Conservation (phyloP, 2,888 invertebrate genomes). For the Ochropleura leucogaster region DNA sequence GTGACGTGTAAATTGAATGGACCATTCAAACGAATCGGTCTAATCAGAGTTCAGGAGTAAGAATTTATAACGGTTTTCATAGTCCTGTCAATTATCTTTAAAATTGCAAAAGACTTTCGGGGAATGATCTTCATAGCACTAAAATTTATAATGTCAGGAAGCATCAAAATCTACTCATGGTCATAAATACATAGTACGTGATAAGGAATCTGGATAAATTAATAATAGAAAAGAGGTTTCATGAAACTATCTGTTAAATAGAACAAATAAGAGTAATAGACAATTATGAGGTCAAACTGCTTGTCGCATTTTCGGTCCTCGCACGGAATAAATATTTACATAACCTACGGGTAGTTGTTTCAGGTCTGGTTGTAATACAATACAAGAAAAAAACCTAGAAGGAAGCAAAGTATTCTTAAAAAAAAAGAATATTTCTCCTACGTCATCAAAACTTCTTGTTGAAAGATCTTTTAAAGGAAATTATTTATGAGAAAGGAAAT, state of each 20-base stretch:
- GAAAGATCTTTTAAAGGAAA: slow-evolving; percentile 9
- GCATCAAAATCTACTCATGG: not conserved
- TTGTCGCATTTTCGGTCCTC: too few species aligned
- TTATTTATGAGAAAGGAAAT: slow-evolving; percentile 27
- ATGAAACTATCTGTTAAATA: not conserved
- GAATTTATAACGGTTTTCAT: not conserved
- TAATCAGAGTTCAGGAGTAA: not conserved
- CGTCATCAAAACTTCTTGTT: slow-evolving; percentile 1
- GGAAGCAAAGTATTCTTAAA: too few species aligned
- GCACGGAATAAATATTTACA: too few species aligned
- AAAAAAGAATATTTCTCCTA: too few species aligned
- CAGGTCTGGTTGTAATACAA: too few species aligned
- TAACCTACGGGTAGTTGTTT: too few species aligned
- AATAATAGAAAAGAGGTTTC: not conserved
- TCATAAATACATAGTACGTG: not conserved
- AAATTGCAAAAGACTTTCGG: not conserved
- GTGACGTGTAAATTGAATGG: not conserved
- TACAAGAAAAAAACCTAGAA: too few species aligned
- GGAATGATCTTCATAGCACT: too few species aligned
- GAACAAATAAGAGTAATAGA: not conserved
- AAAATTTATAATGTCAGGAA: not conserved
- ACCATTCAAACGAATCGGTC: not conserved
- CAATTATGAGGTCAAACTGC: not conserved
- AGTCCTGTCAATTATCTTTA: not conserved
- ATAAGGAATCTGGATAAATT: not conserved